Base-by-base conservation (phyloP, 2,888 invertebrate species). In the Euphydryas editha region DNA sequence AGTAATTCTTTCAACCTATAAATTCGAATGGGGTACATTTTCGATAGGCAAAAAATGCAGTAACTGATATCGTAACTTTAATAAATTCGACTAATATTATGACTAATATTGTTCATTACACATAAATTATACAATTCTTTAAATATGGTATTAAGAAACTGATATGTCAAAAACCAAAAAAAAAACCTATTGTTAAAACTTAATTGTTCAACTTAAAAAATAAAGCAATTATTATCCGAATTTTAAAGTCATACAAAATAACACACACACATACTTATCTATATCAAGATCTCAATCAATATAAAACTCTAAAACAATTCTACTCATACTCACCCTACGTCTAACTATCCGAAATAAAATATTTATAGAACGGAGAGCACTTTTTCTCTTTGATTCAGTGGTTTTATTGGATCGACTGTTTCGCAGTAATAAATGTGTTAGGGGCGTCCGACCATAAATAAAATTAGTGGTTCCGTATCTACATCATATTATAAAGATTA, bases 331-430 rank as follows among this genome's bases (percentile, higher is more conserved):
- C 78, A 80, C 86, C 84, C 81, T 81, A 88, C 83, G 81, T 87
- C 89, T 89, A 90, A 92, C 92, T 92, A 90, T 89, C 89, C 88
- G 83, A 91, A 92, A 92, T 92, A 92, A 92, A 92, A 92, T 91
- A 92, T 92, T 92, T 92, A 92, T 92, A 88, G 88, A 86, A 83
- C 81, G 77, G 83, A 85, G 87, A 86, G 92, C 88, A 91, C 83
- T 92, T 92, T 91, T 92, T 92, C 92, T 91, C 90, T 91, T 91
- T 92, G 92, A 92, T 92, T 92, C 92, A 92, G 86, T 91, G 90
- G 90, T 91, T 92, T 90, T 92, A 92, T 92, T 92, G 92, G 90
- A 81, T 80, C 77, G 84, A 78, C 85, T 85, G 85, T 84, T 87
- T 84, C 83, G 86, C 82, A 83, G 87, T 88, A 87, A 90, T 88